Evolutionary conservation across 2,113 vertebrate species (phyloP).

Genomic region (Poecile atricapillus): DNA sequence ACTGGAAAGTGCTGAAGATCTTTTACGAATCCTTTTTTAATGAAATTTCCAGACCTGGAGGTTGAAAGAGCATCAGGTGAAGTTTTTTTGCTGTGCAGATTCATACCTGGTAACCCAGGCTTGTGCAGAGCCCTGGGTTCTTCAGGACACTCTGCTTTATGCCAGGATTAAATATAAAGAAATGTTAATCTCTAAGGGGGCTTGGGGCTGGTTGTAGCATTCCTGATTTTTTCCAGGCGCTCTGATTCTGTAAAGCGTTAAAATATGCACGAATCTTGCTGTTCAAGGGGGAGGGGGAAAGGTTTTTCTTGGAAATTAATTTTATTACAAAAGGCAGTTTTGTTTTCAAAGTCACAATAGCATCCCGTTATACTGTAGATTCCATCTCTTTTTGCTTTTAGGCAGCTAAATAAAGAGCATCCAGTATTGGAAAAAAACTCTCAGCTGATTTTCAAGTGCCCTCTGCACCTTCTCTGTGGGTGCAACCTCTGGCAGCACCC

Average conservation of each 20-base stretch:
- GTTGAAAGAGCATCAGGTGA: conserved; percentile 45
- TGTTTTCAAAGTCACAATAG: background rate
- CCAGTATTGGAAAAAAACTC: background rate
- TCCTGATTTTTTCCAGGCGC: conserved; percentile 1
- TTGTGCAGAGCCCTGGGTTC: background rate
- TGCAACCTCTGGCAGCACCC: background rate
- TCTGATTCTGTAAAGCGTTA: background rate
- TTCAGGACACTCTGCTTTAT: background rate
- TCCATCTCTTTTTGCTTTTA: background rate
- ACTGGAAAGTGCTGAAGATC: conserved; percentile 17
- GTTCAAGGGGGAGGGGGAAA: background rate
- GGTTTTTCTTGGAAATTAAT: background rate
- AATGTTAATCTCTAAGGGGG: background rate
- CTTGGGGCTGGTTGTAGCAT: background rate
- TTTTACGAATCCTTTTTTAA: conserved; percentile 47
- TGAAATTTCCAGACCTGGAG: conserved; percentile 57
- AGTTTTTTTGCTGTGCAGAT: background rate
- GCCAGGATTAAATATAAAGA: conserved; percentile 5
- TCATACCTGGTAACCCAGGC: background rate
- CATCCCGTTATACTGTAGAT: background rate
- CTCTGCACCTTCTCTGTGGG: rapidly evolving
- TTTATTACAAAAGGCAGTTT: background rate
- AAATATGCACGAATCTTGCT: background rate
- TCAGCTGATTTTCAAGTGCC: rapidly evolving
- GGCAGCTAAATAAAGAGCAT: background rate